Base-by-base conservation (phyloP, 2,113 vertebrate genomes). In the Xyrauchen texanus region DNA sequence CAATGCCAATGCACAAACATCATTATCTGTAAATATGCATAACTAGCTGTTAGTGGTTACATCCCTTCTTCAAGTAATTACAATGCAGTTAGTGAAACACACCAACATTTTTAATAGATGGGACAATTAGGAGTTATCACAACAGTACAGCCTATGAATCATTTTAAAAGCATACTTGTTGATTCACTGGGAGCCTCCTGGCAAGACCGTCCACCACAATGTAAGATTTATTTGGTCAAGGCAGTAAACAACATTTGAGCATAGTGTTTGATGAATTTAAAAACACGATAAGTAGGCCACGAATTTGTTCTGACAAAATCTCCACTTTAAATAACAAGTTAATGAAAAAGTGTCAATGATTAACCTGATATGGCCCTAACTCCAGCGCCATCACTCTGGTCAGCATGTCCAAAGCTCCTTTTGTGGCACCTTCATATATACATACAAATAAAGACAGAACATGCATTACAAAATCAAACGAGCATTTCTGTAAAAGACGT, bases 351-450 rank as follows among this genome's bases (percentile, higher is more conserved):
- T 53, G 12, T 55, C 5, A 13, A 21, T 5, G 11, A 58, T 8
- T 51, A 8, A 98, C 97, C 95, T 97, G 93, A 87, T 96, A 87
- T 3, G 96, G 94, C 80, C 96, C 97, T 5, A 99, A 89, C 86
- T 99, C 98, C 65, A 98, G 84, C 55, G 97, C 96, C 97, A 99
- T 98, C 64, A 93, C 92, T 82, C 94, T 97, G 70, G 94, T 99
- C 86, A 99, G 87, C 95, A 96, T 98, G 90, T 99, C 97, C 84
- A 99, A 66, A 34, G 95, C 97, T 44, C 90, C 94, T 91, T 99
- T 99, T 52, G 94, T 96, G 82, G 95, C 91, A 90, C 96, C 98
- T 98, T 81, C 8, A 77, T 46, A 45, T 12, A 11, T 21, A 53
- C 51, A 10, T 53, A 34, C 21, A 34, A 34, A 53, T 10, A 53